These are phyloP conservation scores for Saguinus imperator DNA, from an alignment of 2,113 vertebrate genomes.

Conservation along the genomic window DNA sequence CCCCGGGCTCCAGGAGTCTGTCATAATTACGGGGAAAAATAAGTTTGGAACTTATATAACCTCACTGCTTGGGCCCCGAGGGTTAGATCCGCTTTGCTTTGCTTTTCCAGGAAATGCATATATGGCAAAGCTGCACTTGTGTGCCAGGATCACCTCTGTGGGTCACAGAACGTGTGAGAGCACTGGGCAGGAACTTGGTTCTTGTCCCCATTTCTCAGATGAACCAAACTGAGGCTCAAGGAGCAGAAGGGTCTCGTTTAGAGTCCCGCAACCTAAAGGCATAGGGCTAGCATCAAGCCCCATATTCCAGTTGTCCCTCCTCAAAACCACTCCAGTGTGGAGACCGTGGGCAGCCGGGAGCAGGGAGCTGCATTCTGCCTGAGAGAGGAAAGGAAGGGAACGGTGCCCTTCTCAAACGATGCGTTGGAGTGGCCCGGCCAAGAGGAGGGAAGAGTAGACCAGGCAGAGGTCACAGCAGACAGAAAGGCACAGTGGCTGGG, in stretches of 20 bases:
- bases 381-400: background rate
- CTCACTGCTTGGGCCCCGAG: background rate
- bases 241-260: background rate
- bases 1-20: conserved; percentile 27
- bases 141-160: background rate
- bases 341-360: background rate
- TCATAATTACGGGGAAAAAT: conserved; percentile 60
- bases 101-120: background rate
- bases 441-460: background rate
- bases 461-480: background rate
- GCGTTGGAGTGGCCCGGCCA: rapidly evolving
- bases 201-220: conserved; percentile 4
- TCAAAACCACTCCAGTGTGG: background rate
- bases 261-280: background rate
- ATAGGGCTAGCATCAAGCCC: background rate
- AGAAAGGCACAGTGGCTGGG: background rate
- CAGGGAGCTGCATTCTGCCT: background rate
- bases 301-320: background rate
- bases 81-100: background rate
- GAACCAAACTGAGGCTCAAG: background rate
- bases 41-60: conserved; percentile 60
- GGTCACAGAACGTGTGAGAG: rapidly evolving
- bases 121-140: background rate
- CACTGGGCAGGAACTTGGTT: background rate
- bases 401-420: background rate